Percentiles rank a stretch among this genome's conserved stretches.
Conservation (phyloP, 1,140 invertebrate species). For the Armadillidium nasatum region DNA sequence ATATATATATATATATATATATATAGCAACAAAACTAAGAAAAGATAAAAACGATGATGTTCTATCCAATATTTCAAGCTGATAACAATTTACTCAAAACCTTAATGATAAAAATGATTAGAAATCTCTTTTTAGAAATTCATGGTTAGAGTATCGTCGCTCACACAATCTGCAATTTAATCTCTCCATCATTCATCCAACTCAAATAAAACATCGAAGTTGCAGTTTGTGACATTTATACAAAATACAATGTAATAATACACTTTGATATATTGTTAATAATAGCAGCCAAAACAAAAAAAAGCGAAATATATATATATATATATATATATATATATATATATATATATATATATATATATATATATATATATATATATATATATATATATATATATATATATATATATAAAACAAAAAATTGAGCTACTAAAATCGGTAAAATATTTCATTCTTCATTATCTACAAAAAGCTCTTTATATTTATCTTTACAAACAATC, state of each 20-base stretch:
- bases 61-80: not conserved
- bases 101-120: slow-evolving; percentile 6
- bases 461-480: slow-evolving; percentile 8
- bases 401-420: not conserved
- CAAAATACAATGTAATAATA: not conserved
- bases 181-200: not conserved
- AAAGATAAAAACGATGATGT: not conserved
- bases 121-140: not conserved
- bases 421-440: not conserved
- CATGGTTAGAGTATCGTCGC: not conserved
- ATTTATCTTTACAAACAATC: slow-evolving; percentile 31
- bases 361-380: not conserved
- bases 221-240: not conserved
- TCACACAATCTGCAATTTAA: not conserved
- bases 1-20: not conserved
- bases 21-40: not conserved
- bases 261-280: not conserved
- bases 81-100: not conserved
- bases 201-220: not conserved
- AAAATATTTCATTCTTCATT: not conserved
- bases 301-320: slow-evolving; percentile 3
- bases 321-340: slow-evolving; percentile 2
- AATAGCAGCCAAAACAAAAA: not conserved
- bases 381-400: slow-evolving; percentile 4
- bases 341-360: slow-evolving; percentile 2